A percentile compares a stretch with the other conserved stretches of the same genome.
Conservation (phyloP, 2,113 vertebrate genomes). For the Natator depressus region DNA sequence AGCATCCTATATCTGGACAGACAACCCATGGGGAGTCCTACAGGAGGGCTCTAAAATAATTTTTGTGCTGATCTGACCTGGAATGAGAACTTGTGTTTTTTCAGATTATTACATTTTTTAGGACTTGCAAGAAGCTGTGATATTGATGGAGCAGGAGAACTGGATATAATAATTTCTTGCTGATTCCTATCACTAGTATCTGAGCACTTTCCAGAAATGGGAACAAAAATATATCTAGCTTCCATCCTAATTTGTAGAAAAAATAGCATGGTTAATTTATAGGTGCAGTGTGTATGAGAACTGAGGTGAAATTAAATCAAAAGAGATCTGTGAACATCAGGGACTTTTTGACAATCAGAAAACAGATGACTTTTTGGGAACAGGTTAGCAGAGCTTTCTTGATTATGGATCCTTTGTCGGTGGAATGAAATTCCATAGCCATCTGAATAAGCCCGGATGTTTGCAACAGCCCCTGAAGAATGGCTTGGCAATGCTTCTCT, state of each 20-base stretch:
- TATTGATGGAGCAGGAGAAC: not conserved
- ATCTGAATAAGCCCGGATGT: not conserved
- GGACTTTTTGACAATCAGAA: not conserved
- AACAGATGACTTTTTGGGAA: not conserved
- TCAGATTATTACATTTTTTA: not conserved
- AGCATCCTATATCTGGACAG: not conserved
- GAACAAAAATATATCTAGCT: not conserved
- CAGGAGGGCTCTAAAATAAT: not conserved
- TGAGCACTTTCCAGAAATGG: not conserved
- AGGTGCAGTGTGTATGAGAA: accelerated
- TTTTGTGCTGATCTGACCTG: not conserved
- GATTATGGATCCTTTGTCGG: not conserved
- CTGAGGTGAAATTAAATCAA: not conserved
- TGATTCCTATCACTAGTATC: accelerated
- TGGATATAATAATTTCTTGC: not conserved
- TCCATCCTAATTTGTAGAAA: not conserved
- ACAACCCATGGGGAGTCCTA: accelerated
- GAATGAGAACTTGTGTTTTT: not conserved
- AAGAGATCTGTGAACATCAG: not conserved
- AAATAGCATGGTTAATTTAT: not conserved
- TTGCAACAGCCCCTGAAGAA: not conserved
- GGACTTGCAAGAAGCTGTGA: accelerated
- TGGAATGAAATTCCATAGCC: no score
- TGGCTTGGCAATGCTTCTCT: not conserved
- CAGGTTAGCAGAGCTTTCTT: not conserved